phyloP scores from a whole-genome alignment of 64 coral and sea anemone species.

The Stichodactyla mertensii region DNA sequence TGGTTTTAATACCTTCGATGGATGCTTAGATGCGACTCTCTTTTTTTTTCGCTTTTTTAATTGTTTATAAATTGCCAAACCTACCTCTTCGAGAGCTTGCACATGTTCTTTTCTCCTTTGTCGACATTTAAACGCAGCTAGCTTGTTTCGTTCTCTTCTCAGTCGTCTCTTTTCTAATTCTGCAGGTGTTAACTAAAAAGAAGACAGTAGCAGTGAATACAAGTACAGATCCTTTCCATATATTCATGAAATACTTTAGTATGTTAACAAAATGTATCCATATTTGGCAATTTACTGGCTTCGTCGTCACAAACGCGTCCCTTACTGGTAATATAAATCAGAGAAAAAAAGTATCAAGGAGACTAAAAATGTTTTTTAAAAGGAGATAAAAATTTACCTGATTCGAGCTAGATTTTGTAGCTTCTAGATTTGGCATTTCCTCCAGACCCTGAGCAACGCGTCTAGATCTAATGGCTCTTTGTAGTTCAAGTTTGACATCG shows the following conservation, averaged over 20 bases:
- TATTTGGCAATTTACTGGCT: slow-evolving; percentile 23
- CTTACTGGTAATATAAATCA: neutral
- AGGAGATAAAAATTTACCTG: slow-evolving; percentile 24
- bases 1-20: neutral
- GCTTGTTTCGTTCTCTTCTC: slow-evolving; percentile 92
- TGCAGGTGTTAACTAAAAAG: slow-evolving; percentile 68
- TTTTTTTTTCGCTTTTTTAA: neutral
- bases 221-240: neutral
- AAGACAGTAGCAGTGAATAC: slow-evolving; percentile 6
- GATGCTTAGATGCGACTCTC: neutral
- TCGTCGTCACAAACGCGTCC: neutral
- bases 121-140: slow-evolving; percentile 90
- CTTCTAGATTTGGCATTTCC: slow-evolving; percentile 81
- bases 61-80: slow-evolving; percentile 1
- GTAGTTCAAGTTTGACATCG: slow-evolving; percentile 68
- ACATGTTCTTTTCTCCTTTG: slow-evolving; percentile 94
- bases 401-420: slow-evolving; percentile 69
- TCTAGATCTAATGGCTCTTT: slow-evolving; percentile 71
- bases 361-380: neutral
- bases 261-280: neutral
- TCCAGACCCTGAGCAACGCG: slow-evolving; percentile 88
- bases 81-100: slow-evolving; percentile 73
- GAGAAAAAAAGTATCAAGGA: neutral
- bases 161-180: slow-evolving; percentile 84
- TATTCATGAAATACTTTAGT: neutral